A percentile compares a stretch with the other conserved stretches of the same genome.
Evolutionary conservation across 2,888 invertebrate species (phyloP).

Genomic region (Chorisops tibialis): DNA sequence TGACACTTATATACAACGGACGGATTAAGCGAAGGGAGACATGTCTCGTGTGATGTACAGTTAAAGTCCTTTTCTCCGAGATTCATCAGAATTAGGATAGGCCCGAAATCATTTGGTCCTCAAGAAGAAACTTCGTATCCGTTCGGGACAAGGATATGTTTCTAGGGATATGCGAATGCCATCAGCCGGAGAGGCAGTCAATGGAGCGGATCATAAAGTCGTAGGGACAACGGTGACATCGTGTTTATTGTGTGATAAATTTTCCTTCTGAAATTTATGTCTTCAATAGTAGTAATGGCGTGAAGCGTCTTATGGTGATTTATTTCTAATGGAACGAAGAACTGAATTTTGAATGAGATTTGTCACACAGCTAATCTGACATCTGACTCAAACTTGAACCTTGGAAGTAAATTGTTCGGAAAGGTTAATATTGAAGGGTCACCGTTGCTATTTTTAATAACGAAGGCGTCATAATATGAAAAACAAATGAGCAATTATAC

Average conservation of each 20-base stretch:
- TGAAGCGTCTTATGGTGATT: too few relatives aligned
- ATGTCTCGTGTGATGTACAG: constrained; percentile 10
- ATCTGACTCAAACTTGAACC: too few relatives aligned
- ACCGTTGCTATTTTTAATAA: too few relatives aligned
- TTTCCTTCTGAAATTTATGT: constrained; percentile 15
- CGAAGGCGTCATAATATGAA: too few relatives aligned
- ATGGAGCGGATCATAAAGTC: constrained; percentile 2
- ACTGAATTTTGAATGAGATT: too few relatives aligned
- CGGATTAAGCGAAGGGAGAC: constrained; percentile 4
- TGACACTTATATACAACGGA: background rate
- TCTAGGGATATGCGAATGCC: background rate
- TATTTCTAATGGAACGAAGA: too few relatives aligned
- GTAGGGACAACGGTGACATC: constrained; percentile 1
- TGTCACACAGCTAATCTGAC: too few relatives aligned
- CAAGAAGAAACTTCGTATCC: background rate
- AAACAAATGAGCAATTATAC: too few relatives aligned
- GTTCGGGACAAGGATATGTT: background rate
- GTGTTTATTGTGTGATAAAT: constrained; percentile 18
- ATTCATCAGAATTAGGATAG: constrained; percentile 13
- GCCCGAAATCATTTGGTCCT: background rate
- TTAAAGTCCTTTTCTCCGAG: constrained; percentile 1
- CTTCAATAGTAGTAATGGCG: background rate
- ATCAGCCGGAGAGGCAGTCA: background rate
- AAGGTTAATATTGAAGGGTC: too few relatives aligned
- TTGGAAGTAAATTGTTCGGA: too few relatives aligned